These are phyloP conservation scores for Smithornis capensis DNA, from an alignment of 2,113 vertebrate species.

Conservation along the genomic window DNA sequence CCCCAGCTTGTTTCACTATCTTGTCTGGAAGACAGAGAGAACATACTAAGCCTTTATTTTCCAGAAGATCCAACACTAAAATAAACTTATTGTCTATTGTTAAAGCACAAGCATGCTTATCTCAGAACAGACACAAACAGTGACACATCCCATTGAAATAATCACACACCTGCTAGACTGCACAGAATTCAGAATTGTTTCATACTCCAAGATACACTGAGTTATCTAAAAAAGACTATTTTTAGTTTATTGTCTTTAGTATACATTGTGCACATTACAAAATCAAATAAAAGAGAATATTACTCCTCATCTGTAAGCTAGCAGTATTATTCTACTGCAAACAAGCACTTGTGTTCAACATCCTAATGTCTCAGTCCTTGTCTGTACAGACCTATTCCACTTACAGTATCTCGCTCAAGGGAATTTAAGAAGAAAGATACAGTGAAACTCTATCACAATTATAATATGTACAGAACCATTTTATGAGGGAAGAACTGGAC, in stretches of 20 bases:
- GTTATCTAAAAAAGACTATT: not conserved
- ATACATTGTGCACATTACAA: not conserved
- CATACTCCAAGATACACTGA: not conserved
- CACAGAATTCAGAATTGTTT: not conserved
- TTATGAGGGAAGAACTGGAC: not conserved
- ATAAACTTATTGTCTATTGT: slow-evolving; percentile 31
- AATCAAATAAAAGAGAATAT: not conserved
- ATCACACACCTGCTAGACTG: not conserved
- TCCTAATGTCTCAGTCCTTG: not conserved
- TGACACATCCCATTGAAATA: not conserved
- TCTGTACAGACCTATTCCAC: not conserved
- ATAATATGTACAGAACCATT: not conserved
- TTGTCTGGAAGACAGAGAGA: slow-evolving; percentile 83
- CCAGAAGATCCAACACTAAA: not conserved
- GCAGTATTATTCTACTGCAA: not conserved
- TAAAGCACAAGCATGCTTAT: not conserved
- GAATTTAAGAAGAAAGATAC: not conserved
- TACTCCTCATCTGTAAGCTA: not conserved
- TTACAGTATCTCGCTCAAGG: not conserved
- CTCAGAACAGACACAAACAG: slow-evolving; percentile 5
- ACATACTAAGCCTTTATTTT: slow-evolving; percentile 10
- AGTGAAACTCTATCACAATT: not conserved
- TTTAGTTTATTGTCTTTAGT: not conserved
- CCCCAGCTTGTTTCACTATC: slow-evolving; percentile 88
- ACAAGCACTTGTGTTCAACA: not conserved